These are phyloP conservation scores for Idaea straminata DNA, from an alignment of 2,888 invertebrate species.

Conservation along the genomic window DNA sequence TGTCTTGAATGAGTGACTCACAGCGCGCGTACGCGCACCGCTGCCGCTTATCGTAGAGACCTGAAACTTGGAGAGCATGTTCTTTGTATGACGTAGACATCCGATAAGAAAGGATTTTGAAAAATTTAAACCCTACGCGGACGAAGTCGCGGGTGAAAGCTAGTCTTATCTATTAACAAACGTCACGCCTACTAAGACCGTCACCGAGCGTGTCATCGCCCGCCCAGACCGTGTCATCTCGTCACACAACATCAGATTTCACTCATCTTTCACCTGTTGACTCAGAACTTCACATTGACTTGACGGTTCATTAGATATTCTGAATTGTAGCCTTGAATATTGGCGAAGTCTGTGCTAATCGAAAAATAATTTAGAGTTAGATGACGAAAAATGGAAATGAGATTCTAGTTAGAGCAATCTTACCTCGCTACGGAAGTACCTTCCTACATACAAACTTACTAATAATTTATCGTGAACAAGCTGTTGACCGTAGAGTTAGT, in stretches of 20 bases:
- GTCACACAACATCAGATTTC: neutral
- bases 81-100: too few relatives aligned
- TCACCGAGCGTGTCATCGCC: neutral
- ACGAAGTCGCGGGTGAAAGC: too few relatives aligned
- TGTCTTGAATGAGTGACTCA: too few relatives aligned
- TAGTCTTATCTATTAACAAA: too few relatives aligned
- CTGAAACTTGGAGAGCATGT: too few relatives aligned
- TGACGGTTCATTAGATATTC: neutral
- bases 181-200: neutral
- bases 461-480: neutral
- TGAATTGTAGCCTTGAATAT: neutral
- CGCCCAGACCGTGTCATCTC: neutral
- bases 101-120: too few relatives aligned
- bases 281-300: neutral
- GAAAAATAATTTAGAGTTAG: neutral
- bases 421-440: neutral
- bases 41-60: too few relatives aligned
- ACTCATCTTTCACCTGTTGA: neutral
- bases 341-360: neutral
- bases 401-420: neutral
- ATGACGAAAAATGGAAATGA: neutral
- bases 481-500: too few relatives aligned
- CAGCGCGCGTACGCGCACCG: too few relatives aligned
- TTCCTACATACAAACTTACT: neutral
- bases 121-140: too few relatives aligned